phyloP scores from a whole-genome alignment of 2,888 invertebrate genomes.

The Tipula lateralis region DNA sequence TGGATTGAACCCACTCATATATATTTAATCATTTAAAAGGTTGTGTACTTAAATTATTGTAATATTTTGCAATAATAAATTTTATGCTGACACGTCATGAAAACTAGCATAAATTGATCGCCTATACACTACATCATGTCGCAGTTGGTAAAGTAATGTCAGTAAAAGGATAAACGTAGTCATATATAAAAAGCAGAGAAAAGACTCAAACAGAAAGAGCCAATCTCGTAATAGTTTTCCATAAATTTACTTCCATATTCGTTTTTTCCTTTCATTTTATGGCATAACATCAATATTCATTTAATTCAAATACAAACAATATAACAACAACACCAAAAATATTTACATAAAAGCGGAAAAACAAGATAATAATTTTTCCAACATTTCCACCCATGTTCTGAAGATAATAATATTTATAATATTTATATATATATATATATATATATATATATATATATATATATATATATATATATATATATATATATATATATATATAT shows the following conservation, averaged over 20 bases:
- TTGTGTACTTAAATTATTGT: too few relatives aligned
- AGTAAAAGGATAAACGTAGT: not conserved
- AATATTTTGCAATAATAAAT: not conserved
- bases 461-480: not conserved
- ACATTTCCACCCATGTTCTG: not conserved
- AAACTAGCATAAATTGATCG: not conserved
- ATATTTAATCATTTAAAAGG: too few relatives aligned
- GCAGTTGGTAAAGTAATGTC: not conserved
- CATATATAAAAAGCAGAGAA: not conserved
- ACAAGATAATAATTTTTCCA: conserved; percentile 19
- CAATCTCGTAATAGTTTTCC: not conserved
- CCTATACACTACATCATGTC: not conserved
- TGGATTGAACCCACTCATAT: too few relatives aligned
- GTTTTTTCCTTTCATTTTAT: not conserved
- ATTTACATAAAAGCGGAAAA: conserved; percentile 19
- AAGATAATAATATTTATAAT: too few relatives aligned
- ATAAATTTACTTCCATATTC: not conserved
- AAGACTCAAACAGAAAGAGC: not conserved
- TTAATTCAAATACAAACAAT: not conserved
- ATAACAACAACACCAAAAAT: not conserved
- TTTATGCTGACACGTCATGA: not conserved
- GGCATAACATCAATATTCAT: not conserved
- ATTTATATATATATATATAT: not conserved
- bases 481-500: not conserved
- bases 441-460: not conserved